These are phyloP conservation scores for Torymus aiolomorphi DNA, from an alignment of 2,888 invertebrate genomes.

Conservation along the genomic window DNA sequence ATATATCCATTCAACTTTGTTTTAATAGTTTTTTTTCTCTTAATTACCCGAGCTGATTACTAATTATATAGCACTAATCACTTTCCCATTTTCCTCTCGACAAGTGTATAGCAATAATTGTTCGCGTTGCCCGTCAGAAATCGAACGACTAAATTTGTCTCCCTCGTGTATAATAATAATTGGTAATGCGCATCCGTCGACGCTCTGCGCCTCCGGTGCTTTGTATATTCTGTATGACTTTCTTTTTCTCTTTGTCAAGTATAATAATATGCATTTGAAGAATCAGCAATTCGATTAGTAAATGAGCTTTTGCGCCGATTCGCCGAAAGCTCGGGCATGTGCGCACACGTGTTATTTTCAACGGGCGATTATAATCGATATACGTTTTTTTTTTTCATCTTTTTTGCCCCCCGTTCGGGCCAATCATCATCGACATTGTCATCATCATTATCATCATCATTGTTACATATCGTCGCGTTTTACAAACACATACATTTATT, in stretches of 20 bases:
- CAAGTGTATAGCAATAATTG: slow-evolving; percentile 8
- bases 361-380: slow-evolving; percentile 10
- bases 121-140: background rate
- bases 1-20: slow-evolving; percentile 36
- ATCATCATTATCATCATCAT: too few species aligned
- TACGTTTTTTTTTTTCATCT: too few species aligned
- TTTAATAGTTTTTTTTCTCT: slow-evolving; percentile 10
- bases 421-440: slow-evolving; percentile 13
- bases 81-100: slow-evolving; percentile 33
- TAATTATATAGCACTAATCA: slow-evolving; percentile 46
- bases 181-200: slow-evolving; percentile 21
- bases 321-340: slow-evolving; percentile 18
- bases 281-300: slow-evolving; percentile 56
- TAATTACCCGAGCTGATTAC: slow-evolving; percentile 21
- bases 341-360: background rate
- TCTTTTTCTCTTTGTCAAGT: too few species aligned
- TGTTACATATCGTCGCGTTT: slow-evolving; percentile 17
- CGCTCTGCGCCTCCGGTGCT: background rate
- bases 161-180: too few species aligned
- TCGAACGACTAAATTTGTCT: slow-evolving; percentile 37
- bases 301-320: slow-evolving; percentile 47
- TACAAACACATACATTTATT: slow-evolving; percentile 41
- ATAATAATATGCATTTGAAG: slow-evolving; percentile 4
- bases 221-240: slow-evolving; percentile 5
- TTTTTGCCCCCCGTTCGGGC: slow-evolving; percentile 17